Evolutionary conservation across 92 coral and sea anemone genomes (phyloP).

Genomic region (Palythoa grandis): DNA sequence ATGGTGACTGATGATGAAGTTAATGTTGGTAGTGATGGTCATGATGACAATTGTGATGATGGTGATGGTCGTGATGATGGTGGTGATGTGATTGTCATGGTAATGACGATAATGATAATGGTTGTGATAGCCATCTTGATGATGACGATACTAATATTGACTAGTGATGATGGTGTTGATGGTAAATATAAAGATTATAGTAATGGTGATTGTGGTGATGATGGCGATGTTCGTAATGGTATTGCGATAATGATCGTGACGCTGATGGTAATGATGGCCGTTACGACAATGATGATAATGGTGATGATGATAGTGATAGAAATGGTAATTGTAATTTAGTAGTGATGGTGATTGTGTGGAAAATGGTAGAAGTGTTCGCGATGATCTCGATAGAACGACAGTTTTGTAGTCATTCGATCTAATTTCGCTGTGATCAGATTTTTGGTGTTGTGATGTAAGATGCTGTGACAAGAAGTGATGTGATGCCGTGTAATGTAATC

Average conservation of each 20-base stretch:
- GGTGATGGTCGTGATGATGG: not conserved
- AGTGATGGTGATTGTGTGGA: not conserved
- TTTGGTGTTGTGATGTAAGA: no score
- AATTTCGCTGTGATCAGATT: no score
- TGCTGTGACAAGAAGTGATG: no score
- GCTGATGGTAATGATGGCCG: not conserved
- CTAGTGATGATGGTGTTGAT: not conserved
- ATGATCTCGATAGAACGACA: not conserved
- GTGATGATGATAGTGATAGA: not conserved
- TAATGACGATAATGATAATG: not conserved
- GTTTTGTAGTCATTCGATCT: not conserved
- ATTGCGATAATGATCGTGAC: not conserved
- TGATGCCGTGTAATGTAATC: no score
- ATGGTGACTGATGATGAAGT: not conserved
- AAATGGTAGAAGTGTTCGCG: no score
- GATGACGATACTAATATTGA: not conserved
- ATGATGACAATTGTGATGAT: not conserved
- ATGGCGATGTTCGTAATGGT: not conserved
- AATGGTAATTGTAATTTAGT: not conserved
- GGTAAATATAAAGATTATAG: not conserved
- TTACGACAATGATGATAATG: not conserved
- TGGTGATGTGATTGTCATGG: not conserved
- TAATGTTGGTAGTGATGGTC: not conserved
- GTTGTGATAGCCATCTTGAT: not conserved
- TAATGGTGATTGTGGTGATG: not conserved